Evolutionary conservation across 53 echinoderm and acorn worm species (phyloP).

Genomic region (Patiria pectinifera): DNA sequence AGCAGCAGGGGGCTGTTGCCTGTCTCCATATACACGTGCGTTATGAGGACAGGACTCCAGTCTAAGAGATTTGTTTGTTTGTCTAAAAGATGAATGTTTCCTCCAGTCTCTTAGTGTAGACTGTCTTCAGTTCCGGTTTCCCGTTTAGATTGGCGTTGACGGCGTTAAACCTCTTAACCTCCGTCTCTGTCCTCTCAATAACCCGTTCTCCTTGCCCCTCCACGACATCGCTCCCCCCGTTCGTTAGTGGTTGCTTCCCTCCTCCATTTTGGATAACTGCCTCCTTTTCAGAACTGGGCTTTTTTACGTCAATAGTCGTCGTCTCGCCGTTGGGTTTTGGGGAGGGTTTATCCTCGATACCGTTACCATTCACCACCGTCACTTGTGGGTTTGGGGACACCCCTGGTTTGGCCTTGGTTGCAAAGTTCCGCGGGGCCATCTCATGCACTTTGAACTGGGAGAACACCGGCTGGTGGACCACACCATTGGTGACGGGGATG

Average conservation of each 20-base stretch:
- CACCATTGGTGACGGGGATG: slow-evolving; percentile 65
- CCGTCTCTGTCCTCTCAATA: slow-evolving; percentile 9
- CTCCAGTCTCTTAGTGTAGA: slow-evolving; percentile 54
- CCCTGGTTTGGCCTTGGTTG: slow-evolving; percentile 59
- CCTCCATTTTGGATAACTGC: slow-evolving; percentile 20
- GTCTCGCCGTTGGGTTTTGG: not conserved
- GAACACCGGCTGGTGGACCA: slow-evolving; percentile 67
- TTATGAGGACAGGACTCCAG: too few species aligned
- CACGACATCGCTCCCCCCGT: slow-evolving; percentile 3
- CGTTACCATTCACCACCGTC: slow-evolving; percentile 23
- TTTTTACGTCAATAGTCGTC: not conserved
- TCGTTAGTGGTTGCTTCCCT: slow-evolving; percentile 21
- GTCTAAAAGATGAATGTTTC: slow-evolving; percentile 45
- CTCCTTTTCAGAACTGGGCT: not conserved
- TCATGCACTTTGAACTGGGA: slow-evolving; percentile 68
- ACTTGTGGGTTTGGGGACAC: not conserved
- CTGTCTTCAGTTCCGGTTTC: slow-evolving; percentile 44
- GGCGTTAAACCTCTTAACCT: slow-evolving; percentile 25
- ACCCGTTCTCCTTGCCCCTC: slow-evolving; percentile 34
- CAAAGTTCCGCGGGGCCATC: slow-evolving; percentile 64
- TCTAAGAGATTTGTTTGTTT: not conserved
- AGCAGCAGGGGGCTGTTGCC: too few species aligned
- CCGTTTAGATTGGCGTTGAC: slow-evolving; percentile 27
- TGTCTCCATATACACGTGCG: too few species aligned
- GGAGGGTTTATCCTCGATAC: not conserved